Conservation (phyloP, 2,797 vertebrate species). For the Ambastaia sidthimunki region DNA sequence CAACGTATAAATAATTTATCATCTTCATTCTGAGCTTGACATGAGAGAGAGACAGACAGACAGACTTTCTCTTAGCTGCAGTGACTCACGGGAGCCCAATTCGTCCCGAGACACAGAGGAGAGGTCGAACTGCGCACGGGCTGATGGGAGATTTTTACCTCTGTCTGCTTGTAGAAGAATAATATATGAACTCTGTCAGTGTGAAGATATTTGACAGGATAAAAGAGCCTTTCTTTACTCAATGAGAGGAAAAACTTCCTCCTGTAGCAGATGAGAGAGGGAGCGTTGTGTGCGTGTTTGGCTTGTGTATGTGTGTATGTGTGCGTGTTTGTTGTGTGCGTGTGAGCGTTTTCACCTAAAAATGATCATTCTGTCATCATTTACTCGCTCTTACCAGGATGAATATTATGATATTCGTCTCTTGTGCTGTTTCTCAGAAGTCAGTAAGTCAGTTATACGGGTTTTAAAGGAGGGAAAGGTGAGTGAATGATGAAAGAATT, state of each 20-base stretch:
- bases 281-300: too few relatives aligned
- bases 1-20: slow-evolving; percentile 73
- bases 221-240: slow-evolving; percentile 50
- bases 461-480: too few relatives aligned
- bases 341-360: not conserved
- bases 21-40: slow-evolving; percentile 75
- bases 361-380: too few relatives aligned
- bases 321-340: not conserved
- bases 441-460: too few relatives aligned
- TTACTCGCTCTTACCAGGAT: too few relatives aligned
- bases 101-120: slow-evolving; percentile 25
- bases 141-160: slow-evolving; percentile 35
- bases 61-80: slow-evolving; percentile 71
- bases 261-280: not conserved
- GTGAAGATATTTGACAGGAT: slow-evolving; percentile 46
- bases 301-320: not conserved
- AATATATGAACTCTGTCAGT: slow-evolving; percentile 57
- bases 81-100: slow-evolving; percentile 57
- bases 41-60: slow-evolving; percentile 57
- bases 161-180: slow-evolving; percentile 44
- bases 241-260: not conserved
- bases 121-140: slow-evolving; percentile 17
- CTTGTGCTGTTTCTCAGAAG: too few relatives aligned
- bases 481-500: too few relatives aligned
- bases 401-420: too few relatives aligned